Base-by-base conservation (phyloP, 2,797 vertebrate genomes). In the Myripristis murdjan region DNA sequence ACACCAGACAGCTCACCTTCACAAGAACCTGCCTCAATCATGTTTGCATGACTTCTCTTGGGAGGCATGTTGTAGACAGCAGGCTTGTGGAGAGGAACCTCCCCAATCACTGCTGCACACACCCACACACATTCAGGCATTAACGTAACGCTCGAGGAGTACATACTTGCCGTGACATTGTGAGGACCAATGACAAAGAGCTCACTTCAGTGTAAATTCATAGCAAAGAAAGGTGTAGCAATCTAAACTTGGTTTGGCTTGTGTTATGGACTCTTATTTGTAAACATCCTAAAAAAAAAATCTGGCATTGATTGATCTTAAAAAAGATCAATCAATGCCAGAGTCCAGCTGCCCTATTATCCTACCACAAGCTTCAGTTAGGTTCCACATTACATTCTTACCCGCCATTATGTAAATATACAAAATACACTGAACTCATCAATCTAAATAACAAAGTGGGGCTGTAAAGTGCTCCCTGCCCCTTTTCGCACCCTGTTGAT, bases 1-100 rank as follows among this genome's bases (percentile, higher is more conserved):
- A 57, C 48, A 60, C 24, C 58, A 68, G 47, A 23, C 20, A 52
- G 6, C 59, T 67, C 59, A 64, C 52, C 64, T 78, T 65, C 62
- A 70, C 65, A 58, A 22, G 8, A 66, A 46, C 35, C 65, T 23
- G 37, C 16, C 24, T 64, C 63, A 54, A 64, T 76, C 54, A 66
- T 54, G 56, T 73, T 70, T 66, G 39, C 62, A 61, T 48, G 56
- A 68, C 59, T 71, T 47, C 46, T 53, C 46, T 44, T 41, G 5
- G 62, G 75, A 71, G 22, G 18, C 56, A 65, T 22, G 10, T 62
- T 59, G 28, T 28, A 62, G 54, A 64, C 44, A 46, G 53, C 6
- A 24, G 26, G 64, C 31, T 18, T 56, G 41, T 64, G 54, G 44
- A 63, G 20, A 67, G 28, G 63, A 28, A 44, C 61, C n/a, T 10